Conservation (phyloP, 2,113 vertebrate species). For the Octodon degus region DNA sequence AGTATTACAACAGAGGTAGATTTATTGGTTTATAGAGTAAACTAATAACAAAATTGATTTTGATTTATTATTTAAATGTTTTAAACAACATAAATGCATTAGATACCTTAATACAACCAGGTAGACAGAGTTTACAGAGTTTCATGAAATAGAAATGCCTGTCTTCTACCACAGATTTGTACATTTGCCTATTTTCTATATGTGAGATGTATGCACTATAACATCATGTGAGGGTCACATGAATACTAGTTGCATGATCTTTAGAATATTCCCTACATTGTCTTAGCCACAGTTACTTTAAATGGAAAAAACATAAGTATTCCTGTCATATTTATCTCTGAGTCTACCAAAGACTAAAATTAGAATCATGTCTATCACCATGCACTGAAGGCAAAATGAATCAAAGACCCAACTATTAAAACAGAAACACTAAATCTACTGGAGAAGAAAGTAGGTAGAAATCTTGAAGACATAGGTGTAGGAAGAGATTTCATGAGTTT, state of each 20-base stretch:
- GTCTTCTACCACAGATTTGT: constrained; percentile 18
- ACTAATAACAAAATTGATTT: constrained; percentile 42
- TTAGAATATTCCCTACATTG: neutral
- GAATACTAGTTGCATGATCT: neutral
- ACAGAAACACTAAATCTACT: neutral
- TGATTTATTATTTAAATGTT: constrained; percentile 6
- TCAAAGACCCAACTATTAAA: neutral
- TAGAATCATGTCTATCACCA: neutral
- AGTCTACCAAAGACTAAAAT: neutral
- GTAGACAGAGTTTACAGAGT: neutral
- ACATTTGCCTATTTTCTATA: neutral
- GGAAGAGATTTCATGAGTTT: neutral
- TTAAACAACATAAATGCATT: constrained; percentile 23
- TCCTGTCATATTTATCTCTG: neutral
- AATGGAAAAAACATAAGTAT: neutral
- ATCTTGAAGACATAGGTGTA: neutral
- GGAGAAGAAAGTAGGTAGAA: neutral
- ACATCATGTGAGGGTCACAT: neutral
- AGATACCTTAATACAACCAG: neutral
- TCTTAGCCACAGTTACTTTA: neutral
- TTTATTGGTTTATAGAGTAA: constrained; percentile 37
- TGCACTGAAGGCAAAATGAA: neutral
- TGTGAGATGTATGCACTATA: neutral
- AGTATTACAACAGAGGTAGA: neutral
- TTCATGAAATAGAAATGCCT: constrained; percentile 30